Evolutionary conservation across 2,888 invertebrate species (phyloP).

Genomic region (Xestia xanthographa): DNA sequence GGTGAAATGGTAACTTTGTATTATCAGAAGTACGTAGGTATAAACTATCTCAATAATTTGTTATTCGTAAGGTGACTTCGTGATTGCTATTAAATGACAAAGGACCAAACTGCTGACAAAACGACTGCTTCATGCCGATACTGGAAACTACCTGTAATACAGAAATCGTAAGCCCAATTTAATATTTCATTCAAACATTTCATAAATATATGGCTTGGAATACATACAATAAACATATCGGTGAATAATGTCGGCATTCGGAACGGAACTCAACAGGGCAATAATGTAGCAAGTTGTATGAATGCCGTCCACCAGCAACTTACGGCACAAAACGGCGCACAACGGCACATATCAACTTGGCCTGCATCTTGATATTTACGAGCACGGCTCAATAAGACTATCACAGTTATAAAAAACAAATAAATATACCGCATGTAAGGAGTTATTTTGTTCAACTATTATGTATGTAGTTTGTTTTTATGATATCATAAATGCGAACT

Average conservation of each 20-base stretch:
- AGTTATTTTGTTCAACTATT: conserved; percentile 25
- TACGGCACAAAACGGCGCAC: conserved; percentile 23
- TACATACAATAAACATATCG: conserved; percentile 22
- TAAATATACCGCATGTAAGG: conserved; percentile 26
- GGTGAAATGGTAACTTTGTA: background rate
- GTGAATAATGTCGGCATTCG: conserved; percentile 32
- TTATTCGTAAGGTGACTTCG: background rate
- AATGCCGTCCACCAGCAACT: conserved; percentile 32
- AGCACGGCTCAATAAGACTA: conserved; percentile 34
- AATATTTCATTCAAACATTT: conserved; percentile 20
- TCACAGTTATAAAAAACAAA: conserved; percentile 37
- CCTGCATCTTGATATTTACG: conserved; percentile 53
- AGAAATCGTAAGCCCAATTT: background rate
- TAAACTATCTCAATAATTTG: too few relatives aligned
- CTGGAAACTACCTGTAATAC: background rate
- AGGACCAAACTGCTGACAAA: background rate
- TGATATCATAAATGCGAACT: conserved; percentile 37
- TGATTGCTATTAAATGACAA: background rate
- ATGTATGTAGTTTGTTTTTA: conserved; percentile 42
- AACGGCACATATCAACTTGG: conserved; percentile 45
- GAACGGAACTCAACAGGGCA: conserved; percentile 40
- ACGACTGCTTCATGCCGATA: background rate
- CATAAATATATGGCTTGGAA: conserved; percentile 11
- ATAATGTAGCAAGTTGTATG: conserved; percentile 46
- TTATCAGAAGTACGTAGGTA: background rate